Conservation (phyloP, 2,888 invertebrate species). For the Hydriomena furcata region DNA sequence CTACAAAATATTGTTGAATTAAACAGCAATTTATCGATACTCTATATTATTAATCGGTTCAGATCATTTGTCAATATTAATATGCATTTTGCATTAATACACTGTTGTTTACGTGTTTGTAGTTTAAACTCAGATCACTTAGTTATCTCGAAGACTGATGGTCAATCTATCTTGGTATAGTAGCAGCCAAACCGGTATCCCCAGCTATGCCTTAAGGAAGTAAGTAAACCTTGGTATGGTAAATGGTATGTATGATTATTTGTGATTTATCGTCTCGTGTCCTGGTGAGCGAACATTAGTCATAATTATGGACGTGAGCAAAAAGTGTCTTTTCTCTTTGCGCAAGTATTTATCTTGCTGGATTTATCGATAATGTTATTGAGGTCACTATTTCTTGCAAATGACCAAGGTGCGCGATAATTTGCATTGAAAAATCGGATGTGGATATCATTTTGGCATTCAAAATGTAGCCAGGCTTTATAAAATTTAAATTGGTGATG, state of each 20-base stretch:
- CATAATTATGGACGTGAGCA: conserved; percentile 49
- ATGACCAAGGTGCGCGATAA: conserved; percentile 24
- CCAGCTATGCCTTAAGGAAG: conserved; percentile 50
- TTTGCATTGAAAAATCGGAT: conserved; percentile 23
- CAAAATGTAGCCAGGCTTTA: no score
- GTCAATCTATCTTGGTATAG: conserved; percentile 58
- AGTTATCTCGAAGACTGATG: conserved; percentile 64
- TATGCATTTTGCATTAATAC: conserved; percentile 12
- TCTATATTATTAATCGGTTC: conserved; percentile 24
- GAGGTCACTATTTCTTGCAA: conserved; percentile 31
- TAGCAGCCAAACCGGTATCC: conserved; percentile 54
- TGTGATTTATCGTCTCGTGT: conserved; percentile 55
- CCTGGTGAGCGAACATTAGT: conserved; percentile 45
- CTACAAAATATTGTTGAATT: conserved; percentile 23
- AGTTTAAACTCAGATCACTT: conserved; percentile 27
- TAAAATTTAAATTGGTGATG: no score
- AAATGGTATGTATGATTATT: conserved; percentile 54
- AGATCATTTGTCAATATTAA: conserved; percentile 29
- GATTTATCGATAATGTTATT: conserved; percentile 34
- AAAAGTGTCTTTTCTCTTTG: conserved; percentile 40
- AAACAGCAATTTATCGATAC: conserved; percentile 28
- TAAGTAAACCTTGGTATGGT: conserved; percentile 58
- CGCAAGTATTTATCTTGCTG: conserved; percentile 34
- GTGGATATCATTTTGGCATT: conserved; percentile 13
- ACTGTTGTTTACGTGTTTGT: conserved; percentile 28